Base-by-base conservation (phyloP, 2,797 vertebrate species). In the Premnoplex brunnescens region DNA sequence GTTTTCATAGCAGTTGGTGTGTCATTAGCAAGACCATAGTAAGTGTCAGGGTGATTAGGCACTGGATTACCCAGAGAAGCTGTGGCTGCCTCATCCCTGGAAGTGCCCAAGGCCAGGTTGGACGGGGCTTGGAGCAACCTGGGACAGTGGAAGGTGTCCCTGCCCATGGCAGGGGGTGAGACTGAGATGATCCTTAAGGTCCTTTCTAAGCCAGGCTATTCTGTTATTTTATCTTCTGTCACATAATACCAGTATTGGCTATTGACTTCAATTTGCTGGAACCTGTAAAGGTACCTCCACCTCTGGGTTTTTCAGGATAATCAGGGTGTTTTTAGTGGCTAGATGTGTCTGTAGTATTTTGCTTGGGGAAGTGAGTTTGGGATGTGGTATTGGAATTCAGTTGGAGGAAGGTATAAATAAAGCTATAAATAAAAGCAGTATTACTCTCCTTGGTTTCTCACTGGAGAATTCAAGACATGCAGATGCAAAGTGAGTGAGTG, bases 191-290 rank as follows among this genome's bases (percentile, higher is more conserved):
- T 46, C 43, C 46, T 66, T 19, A 18, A n/a, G 22, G 41, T 46
- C 41, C 32, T 16, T 64, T 44, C 43, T 30, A 46, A n/a, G 11
- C 22, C 41, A n/a, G 16, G 17, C 22, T 24, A 6, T 34, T 66
- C 22, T 48, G 9, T 48, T 22, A 27, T 66, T 66, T 23, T 66
- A 12, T 48, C 28, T 56, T 80, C 44, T 80, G 41, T 44, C 36
- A 30, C 1, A 0, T 63, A 55, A 23, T 46, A 30, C 24, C 0
- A 2, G 12, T 51, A 9, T 36, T 55, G 41, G 20, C 80, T 77
- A 17, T 20, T 91, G 58, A 30, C n/a, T 43, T 69, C 13, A 32
- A 10, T 72, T 82, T 76, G 79, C 28, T 49, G 73, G 37, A 69
- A 24, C 8, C 1, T 58, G 4, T n/a, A 13, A 6, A 69, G 44